phyloP scores from a whole-genome alignment of 2,113 vertebrate genomes.

The Ochotona curzoniae region DNA sequence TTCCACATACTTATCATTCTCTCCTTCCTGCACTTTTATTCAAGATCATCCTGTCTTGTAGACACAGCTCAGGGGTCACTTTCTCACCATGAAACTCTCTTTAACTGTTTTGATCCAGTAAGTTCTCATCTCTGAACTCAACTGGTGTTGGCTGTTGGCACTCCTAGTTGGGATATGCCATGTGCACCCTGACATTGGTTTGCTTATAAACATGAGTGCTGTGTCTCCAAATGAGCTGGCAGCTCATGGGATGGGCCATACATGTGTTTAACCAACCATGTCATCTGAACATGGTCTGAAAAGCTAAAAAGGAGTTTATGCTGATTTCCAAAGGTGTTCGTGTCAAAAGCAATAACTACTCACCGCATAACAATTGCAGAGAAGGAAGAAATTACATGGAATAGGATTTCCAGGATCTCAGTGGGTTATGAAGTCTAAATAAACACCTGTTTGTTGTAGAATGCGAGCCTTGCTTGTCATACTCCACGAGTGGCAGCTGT shows the following conservation, averaged over 20 bases:
- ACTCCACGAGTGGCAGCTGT: constrained; percentile 6
- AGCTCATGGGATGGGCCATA: background rate
- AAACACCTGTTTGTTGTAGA: no score
- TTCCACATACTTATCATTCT: background rate
- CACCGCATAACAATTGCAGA: background rate
- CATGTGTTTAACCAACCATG: background rate
- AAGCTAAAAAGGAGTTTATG: constrained; percentile 22
- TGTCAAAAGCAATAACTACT: background rate
- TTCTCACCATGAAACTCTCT: background rate
- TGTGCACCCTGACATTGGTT: background rate
- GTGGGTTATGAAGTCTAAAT: background rate
- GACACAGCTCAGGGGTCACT: background rate
- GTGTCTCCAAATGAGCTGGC: background rate
- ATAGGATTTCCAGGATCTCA: background rate
- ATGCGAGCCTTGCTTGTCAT: constrained; percentile 45
- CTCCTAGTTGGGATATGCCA: background rate
- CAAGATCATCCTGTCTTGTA: background rate
- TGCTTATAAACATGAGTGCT: constrained; percentile 4
- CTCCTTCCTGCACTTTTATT: background rate
- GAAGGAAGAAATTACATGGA: constrained; percentile 43
- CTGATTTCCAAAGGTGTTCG: constrained; percentile 33
- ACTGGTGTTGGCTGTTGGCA: background rate
- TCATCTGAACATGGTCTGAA: background rate
- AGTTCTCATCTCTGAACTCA: background rate
- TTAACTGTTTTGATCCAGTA: background rate